Base-by-base conservation (phyloP, 2,888 invertebrate species). In the Drosophila anomelani region DNA sequence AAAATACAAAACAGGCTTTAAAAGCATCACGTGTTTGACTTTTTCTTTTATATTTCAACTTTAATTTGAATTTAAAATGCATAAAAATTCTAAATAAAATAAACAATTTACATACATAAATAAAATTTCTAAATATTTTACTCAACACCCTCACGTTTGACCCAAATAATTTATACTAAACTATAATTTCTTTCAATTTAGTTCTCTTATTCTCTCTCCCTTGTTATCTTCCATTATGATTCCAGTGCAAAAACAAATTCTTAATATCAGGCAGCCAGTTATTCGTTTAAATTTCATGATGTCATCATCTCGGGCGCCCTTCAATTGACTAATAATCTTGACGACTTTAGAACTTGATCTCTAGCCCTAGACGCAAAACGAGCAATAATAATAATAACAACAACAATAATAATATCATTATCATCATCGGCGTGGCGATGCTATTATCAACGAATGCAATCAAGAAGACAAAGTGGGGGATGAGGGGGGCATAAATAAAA, bases 281-380 rank as follows among this genome's bases (percentile, higher is more conserved):
- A 44, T 26, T 59, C 26, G 17, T 2, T 36, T 38, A 12, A 62
- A 41, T 43, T 26, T 34, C 13, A 66, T 79, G 85, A 82, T 67
- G 75, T 85, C 80, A 82, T 55, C 57, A 51, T 51, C 20, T 34
- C 60, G 36, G 57, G 77, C 77, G 81, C 82, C 84, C 86, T 86
- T 85, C 80, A 66, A 77, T 78, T 61, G 64, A 56, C 66, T 73
- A 34, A 34, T 49, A 76, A 68, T 73, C 76, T 73, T 26, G 26
- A 39, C 58, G 32, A 51, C 51, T 51, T 15, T 68, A 58, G 41
- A 66, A 39, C 54, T 75, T 67, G 73, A 57, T 63, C 79, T 57
- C 43, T 59, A 53, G 54, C 57, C 66, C 53, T 51, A 66, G 75
- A 55, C 66, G 43, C 26, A 36, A 44, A 51, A 49, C 13, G 38